These are phyloP conservation scores for Zaprionus tsacasi DNA, from an alignment of 1,140 invertebrate genomes.

Conservation along the genomic window DNA sequence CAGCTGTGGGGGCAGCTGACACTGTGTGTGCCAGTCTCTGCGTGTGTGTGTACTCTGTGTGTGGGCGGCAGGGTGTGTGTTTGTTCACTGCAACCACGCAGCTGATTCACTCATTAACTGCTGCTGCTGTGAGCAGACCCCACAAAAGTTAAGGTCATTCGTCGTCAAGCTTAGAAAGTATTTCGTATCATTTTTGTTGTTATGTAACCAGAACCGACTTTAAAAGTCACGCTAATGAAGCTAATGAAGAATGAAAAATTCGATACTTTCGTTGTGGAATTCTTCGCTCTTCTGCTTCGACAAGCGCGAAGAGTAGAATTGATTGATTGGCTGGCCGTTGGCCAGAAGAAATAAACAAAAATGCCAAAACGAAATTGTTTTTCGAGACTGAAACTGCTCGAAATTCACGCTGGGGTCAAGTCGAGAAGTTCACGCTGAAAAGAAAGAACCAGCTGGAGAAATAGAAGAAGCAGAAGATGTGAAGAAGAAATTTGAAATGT, in stretches of 20 bases:
- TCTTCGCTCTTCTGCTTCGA: constrained; percentile 19
- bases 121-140: constrained; percentile 10
- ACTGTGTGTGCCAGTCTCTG: constrained; percentile 8
- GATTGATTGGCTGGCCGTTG: constrained; percentile 63
- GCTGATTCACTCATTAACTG: constrained; percentile 8
- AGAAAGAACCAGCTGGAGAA: constrained; percentile 13
- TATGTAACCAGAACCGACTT: constrained; percentile 75
- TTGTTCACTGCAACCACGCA: constrained; percentile 35
- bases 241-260: constrained; percentile 32
- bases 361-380: constrained; percentile 65
- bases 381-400: constrained; percentile 53
- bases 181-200: constrained; percentile 59
- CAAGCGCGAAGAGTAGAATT: constrained; percentile 37
- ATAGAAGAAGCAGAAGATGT: neutral
- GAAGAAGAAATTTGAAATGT: neutral
- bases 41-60: constrained; percentile 14
- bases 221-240: constrained; percentile 75
- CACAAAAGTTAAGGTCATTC: constrained; percentile 53
- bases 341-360: constrained; percentile 47
- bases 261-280: constrained; percentile 38
- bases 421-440: constrained; percentile 51
- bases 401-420: constrained; percentile 48
- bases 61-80: constrained; percentile 3
- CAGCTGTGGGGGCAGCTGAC: constrained; percentile 30
- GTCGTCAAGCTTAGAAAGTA: constrained; percentile 61